phyloP scores from a whole-genome alignment of 2,113 vertebrate species.

The Polypterus senegalus region DNA sequence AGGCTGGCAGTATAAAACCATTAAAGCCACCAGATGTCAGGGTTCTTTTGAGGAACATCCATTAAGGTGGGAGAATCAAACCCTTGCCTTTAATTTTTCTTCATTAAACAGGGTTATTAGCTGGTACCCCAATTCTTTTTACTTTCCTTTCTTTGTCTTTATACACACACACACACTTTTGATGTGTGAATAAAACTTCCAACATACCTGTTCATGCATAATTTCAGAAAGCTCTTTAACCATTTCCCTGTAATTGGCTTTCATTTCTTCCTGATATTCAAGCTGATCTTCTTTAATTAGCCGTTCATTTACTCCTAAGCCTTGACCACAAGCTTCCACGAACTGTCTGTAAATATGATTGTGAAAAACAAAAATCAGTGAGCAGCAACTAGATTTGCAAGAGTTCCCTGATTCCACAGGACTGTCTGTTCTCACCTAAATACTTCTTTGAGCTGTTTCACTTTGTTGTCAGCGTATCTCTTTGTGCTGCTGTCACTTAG shows the following conservation, averaged over 20 bases:
- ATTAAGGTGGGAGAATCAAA: too few relatives aligned
- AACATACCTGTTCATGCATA: slow-evolving; percentile 84
- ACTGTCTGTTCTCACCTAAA: slow-evolving; percentile 63
- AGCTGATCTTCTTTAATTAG: slow-evolving; percentile 95
- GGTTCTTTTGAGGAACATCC: too few relatives aligned
- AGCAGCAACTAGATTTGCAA: not conserved
- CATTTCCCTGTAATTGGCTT: slow-evolving; percentile 89
- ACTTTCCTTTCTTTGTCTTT: too few relatives aligned
- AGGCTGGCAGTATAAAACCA: too few relatives aligned
- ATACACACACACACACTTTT: too few relatives aligned
- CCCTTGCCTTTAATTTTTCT: too few relatives aligned
- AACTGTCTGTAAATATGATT: slow-evolving; percentile 63
- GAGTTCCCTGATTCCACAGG: not conserved
- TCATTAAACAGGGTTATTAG: too few relatives aligned
- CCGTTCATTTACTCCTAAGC: slow-evolving; percentile 76
- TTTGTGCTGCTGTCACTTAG: slow-evolving; percentile 83
- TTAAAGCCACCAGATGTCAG: too few relatives aligned
- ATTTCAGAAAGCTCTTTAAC: slow-evolving; percentile 87
- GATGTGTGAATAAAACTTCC: not conserved
- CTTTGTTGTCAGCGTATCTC: slow-evolving; percentile 92
- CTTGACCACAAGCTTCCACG: slow-evolving; percentile 91
- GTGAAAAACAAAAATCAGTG: slow-evolving; percentile 4
- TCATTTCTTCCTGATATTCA: slow-evolving; percentile 97
- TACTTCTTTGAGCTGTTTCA: slow-evolving; percentile 89
- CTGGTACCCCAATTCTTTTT: too few relatives aligned